Base-by-base conservation (phyloP, 92 coral and sea anemone species). In the Porites cylindrica region DNA sequence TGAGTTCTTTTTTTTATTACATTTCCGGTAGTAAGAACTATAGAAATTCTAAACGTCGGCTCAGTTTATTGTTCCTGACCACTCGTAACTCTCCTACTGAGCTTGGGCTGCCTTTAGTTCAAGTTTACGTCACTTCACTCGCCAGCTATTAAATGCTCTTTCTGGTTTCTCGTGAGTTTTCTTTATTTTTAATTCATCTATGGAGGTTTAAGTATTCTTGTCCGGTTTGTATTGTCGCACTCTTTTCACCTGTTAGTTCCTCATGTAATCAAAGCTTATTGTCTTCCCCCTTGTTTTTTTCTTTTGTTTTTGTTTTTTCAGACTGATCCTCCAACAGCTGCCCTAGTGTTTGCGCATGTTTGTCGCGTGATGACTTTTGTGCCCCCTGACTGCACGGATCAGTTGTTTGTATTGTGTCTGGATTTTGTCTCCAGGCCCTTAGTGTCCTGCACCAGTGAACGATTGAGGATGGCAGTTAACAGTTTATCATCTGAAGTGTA, bases 281-380 rank as follows among this genome's bases (percentile, higher is more conserved):
- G 47, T 38, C 59, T 63, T 6, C 13, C 18, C 9, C 75, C 19
- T 20, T 24, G n/a, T 24, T n/a, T 51, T n/a, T 63, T 14, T 16
- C n/a, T 62, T 18, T 51, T 6, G 20, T 61, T 77, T 77, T 59
- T 17, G 16, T 54, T 10, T 10, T 62, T 75, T 83, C 76, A 85
- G 89, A 76, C 68, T 32, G 67, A 68, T 38, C 50, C 23, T 69
- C 86, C 88, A 38, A 70, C 77, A 43, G 78, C 82, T 54, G 84
- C 78, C n/a, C 17, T 19, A 6, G 56, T 92, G 73, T 85, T 90
- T 79, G 80, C 70, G 3, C 91, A 90, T 79, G 86, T 84, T 7
- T 91, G 98, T 85, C 96, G 93, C 78, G 94, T 79, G 87, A 91
- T 93, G 85, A 70, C 91, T 53, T 71, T 78, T 54, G 90, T 88